Conservation (phyloP, 2,888 invertebrate species). For the Rhodophaea formosa region DNA sequence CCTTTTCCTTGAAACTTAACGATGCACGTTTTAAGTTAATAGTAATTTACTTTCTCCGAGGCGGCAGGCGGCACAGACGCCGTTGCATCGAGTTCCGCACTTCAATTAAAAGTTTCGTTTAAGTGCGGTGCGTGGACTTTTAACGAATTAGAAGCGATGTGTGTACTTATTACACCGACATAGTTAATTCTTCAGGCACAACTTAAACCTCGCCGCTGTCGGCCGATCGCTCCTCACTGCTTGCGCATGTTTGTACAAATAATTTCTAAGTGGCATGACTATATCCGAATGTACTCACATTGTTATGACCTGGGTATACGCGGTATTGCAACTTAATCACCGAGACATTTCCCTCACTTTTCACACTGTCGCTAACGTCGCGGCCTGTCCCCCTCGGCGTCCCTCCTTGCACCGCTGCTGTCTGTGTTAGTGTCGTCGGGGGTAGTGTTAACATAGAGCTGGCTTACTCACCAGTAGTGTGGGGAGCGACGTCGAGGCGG, state of each 20-base stretch:
- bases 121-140: constrained; percentile 44
- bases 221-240: constrained; percentile 75
- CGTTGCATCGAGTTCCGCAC: constrained; percentile 40
- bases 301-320: constrained; percentile 67
- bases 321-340: constrained; percentile 71
- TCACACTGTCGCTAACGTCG: constrained; percentile 68
- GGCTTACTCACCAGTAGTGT: constrained; percentile 26
- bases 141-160: constrained; percentile 33
- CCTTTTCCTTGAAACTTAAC: constrained; percentile 49
- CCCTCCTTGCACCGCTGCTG: constrained; percentile 58
- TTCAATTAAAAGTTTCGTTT: constrained; percentile 55
- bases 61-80: constrained; percentile 34
- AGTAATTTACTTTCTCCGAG: constrained; percentile 52
- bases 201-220: constrained; percentile 61
- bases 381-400: constrained; percentile 61
- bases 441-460: constrained; percentile 29
- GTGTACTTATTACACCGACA: constrained; percentile 32
- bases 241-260: constrained; percentile 76
- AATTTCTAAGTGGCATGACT: constrained; percentile 72
- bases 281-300: constrained; percentile 66
- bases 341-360: constrained; percentile 60
- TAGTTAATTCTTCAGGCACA: constrained; percentile 52
- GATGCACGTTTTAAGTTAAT: constrained; percentile 52
- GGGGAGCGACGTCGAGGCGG: constrained; percentile 53
- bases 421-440: constrained; percentile 41